These are phyloP conservation scores for Odontomyia ornata DNA, from an alignment of 2,888 invertebrate species.

Conservation along the genomic window DNA sequence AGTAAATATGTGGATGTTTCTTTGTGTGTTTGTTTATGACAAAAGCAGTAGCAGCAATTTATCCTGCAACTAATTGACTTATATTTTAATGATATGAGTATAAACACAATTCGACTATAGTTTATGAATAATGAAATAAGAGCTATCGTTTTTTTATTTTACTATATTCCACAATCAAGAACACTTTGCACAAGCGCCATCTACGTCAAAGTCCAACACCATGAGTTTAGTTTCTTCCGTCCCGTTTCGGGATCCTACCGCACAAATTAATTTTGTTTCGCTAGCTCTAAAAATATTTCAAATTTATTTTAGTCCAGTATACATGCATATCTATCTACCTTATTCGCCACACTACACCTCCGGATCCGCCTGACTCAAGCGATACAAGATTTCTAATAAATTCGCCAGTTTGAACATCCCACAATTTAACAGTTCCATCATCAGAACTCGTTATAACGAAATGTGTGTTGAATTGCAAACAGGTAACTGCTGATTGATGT, in stretches of 20 bases:
- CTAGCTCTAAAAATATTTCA: slow-evolving; percentile 71
- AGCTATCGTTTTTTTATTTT: too few species aligned
- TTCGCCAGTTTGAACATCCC: slow-evolving; percentile 97
- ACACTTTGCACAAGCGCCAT: slow-evolving; percentile 72
- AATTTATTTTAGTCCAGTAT: neutral
- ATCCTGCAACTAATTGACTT: too few species aligned
- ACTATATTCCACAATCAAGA: slow-evolving; percentile 54
- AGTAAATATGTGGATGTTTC: too few species aligned
- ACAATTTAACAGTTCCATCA: slow-evolving; percentile 98
- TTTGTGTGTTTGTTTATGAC: too few species aligned
- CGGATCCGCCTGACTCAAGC: slow-evolving; percentile 93
- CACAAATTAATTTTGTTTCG: slow-evolving; percentile 96
- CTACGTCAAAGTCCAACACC: slow-evolving; percentile 95
- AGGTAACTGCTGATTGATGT: slow-evolving; percentile 98
- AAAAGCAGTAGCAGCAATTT: too few species aligned
- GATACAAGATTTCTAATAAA: slow-evolving; percentile 96
- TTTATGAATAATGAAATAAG: too few species aligned
- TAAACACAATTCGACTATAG: too few species aligned
- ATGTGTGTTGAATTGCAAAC: slow-evolving; percentile 94
- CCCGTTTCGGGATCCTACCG: slow-evolving; percentile 97
- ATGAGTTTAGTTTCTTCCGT: slow-evolving; percentile 99
- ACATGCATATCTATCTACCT: slow-evolving; percentile 65
- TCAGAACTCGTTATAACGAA: slow-evolving; percentile 99
- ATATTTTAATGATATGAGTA: too few species aligned
- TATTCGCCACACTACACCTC: slow-evolving; percentile 99